Evolutionary conservation across 2,888 invertebrate genomes (phyloP), one percentile per base, ranked within the genome.

Genomic region (Diaphora mendica): DNA sequence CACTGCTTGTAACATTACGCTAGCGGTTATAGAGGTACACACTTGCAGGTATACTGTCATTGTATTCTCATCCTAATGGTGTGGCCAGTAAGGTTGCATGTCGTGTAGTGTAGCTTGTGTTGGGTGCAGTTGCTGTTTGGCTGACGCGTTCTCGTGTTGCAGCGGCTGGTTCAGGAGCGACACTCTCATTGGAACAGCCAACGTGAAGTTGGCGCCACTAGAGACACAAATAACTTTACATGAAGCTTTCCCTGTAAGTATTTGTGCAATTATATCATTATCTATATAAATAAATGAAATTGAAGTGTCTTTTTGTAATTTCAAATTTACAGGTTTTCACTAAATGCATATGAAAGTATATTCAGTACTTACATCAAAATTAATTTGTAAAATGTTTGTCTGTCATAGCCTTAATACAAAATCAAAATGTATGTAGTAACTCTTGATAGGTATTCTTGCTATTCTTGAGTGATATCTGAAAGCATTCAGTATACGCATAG

Each of bases 101-200:
- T 78, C 74, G 75, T 74, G 75, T 76, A 70, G 64, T 68, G 77
- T 79, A 73, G 81, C 65, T 77, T 69, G 72, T 75, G 77, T 71
- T 81, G 85, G 76, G 78, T 76, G 82, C 84, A 82, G 83, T 87
- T 87, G 91, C 86, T 86, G 90, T 78, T 88, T 91, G 92, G 81
- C 77, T 82, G 90, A 91, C 85, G 81, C 84, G 82, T 79, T 90
- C 85, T 90, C 89, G 96, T 97, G 97, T 98, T 98, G 96, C 97
- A 99, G 99, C 93, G 99, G 99, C 85, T 99, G 99, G 96, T 97
- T 99, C 92, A 97, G 98, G 82, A 97, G 98, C 87, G 99, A 99
- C 93, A 96, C 97, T 71, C 94, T 98, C 70, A 95, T 99, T 73
- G 99, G 99, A 42, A 97, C 97, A 5, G 97, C 97, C 23, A 96